Evolutionary conservation across 1,140 invertebrate genomes (phyloP).

Genomic region (Protaetia brevitarsis): DNA sequence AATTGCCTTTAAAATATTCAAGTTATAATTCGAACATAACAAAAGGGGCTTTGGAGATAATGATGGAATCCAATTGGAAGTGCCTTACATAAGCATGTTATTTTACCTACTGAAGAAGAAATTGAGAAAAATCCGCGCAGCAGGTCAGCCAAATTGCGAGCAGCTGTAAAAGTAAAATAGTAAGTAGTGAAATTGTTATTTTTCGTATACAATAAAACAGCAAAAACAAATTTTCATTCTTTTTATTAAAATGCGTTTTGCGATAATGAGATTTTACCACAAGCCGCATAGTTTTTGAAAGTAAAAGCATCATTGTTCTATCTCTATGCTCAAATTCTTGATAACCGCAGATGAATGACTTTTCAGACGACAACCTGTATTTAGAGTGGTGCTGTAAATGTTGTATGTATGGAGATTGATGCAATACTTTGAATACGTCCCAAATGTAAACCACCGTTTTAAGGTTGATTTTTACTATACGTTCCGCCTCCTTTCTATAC

Average conservation of each 20-base stretch:
- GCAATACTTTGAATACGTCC: too few species aligned
- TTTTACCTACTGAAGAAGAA: slow-evolving; percentile 71
- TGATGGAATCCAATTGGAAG: slow-evolving; percentile 68
- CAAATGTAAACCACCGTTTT: too few species aligned
- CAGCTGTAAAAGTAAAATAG: slow-evolving; percentile 65
- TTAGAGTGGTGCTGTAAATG: too few species aligned
- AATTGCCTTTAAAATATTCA: slow-evolving; percentile 63
- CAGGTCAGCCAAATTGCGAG: slow-evolving; percentile 84
- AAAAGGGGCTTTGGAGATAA: slow-evolving; percentile 56
- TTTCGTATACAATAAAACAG: neutral
- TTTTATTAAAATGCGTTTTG: neutral
- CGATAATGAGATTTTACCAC: too few species aligned
- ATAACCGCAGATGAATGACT: too few species aligned
- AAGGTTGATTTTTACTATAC: too few species aligned
- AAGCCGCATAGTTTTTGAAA: too few species aligned
- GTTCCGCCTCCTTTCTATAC: too few species aligned
- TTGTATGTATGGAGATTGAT: too few species aligned
- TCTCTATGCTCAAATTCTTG: too few species aligned
- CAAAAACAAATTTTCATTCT: neutral
- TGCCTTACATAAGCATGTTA: slow-evolving; percentile 78
- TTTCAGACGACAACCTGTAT: too few species aligned
- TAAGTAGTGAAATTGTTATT: neutral
- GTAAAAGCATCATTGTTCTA: too few species aligned
- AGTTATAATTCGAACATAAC: slow-evolving; percentile 57
- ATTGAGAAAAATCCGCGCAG: slow-evolving; percentile 76